These are phyloP conservation scores for Zaprionus gabonicus DNA, from an alignment of 1,140 invertebrate genomes.

Conservation along the genomic window DNA sequence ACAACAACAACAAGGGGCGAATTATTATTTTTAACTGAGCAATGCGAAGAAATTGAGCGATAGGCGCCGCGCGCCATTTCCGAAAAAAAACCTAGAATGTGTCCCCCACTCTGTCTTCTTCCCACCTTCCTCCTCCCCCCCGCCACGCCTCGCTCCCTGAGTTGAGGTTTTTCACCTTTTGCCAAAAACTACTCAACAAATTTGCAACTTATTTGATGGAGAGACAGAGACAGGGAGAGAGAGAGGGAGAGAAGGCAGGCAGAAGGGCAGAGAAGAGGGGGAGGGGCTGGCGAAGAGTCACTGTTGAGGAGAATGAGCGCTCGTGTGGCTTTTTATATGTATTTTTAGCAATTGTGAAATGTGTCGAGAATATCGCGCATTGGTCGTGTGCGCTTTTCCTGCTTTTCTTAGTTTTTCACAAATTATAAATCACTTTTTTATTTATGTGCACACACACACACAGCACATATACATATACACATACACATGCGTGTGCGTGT, in stretches of 20 bases:
- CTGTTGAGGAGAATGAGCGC: conserved; percentile 3
- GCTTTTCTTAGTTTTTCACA: conserved; percentile 50
- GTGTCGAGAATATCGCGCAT: conserved; percentile 55
- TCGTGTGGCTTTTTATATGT: conserved; percentile 66
- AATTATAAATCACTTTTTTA: conserved; percentile 62
- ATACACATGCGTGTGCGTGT: neutral
- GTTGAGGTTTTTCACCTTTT: conserved; percentile 74
- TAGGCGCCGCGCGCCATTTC: conserved; percentile 62
- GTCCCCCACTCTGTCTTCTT: too few species aligned
- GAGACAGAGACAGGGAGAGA: conserved; percentile 16
- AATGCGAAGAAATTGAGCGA: conserved; percentile 55
- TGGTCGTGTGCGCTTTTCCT: conserved; percentile 22
- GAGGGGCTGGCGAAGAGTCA: neutral
- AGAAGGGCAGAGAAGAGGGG: neutral
- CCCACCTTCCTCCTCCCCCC: neutral
- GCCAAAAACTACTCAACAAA: conserved; percentile 49
- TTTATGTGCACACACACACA: conserved; percentile 24
- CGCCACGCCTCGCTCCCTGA: neutral
- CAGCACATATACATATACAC: neutral
- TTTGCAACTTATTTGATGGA: conserved; percentile 16
- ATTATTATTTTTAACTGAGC: conserved; percentile 46
- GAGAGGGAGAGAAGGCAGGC: neutral
- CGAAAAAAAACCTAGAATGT: conserved; percentile 56
- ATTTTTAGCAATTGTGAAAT: conserved; percentile 64
- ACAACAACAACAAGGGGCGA: conserved; percentile 19